Base-by-base conservation (phyloP, 2,888 invertebrate genomes). In the Polydesmus complanatus region DNA sequence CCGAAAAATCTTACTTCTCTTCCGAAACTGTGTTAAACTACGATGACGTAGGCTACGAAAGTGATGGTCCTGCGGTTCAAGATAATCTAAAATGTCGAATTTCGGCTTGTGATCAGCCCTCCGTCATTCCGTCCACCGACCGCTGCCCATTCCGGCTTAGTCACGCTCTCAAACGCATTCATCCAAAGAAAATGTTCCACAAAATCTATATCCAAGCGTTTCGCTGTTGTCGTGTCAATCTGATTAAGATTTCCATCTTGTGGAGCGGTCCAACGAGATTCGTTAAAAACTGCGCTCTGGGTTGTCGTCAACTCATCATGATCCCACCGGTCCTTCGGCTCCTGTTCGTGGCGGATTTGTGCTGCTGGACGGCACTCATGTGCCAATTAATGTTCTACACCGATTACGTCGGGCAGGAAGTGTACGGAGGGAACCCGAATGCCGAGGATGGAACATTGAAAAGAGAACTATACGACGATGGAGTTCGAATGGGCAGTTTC, bases 341-440 rank as follows among this genome's bases (percentile, higher is more conserved):
- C 14, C 62, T 71, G 3, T 71, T 70, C 56, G 58, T 67, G 19
- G 68, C 69, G 2, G 68, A 69, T 58, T 65, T 71, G 14, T 66
- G 68, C 60, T 66, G 68, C 8, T 71, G 71, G 71, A 68, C 69
- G 61, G 69, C 67, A 11, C 62, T 70, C 19, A 68, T 69, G 64
- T 68, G 70, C 63, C 68, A 70, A 62, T 65, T 67, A 56, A 68
- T 70, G 66, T 71, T 70, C 62, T 71, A 69, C 58, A 70, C 70
- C 3, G 70, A 71, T 62, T 71, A 68, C 64, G 68, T 71, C n/a
- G 71, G 69, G 3, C 69, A 70, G 61, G 68, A 68, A 18, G 67
- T 70, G 26, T 71, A 68, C 61, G 65, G 64, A 25, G 71, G 71
- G 1, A 62, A 65, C 53, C 71, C 71, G 0, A 66, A 67, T 60